Evolutionary conservation across 2,888 invertebrate species (phyloP).

Genomic region (Epistrophella euchroma): DNA sequence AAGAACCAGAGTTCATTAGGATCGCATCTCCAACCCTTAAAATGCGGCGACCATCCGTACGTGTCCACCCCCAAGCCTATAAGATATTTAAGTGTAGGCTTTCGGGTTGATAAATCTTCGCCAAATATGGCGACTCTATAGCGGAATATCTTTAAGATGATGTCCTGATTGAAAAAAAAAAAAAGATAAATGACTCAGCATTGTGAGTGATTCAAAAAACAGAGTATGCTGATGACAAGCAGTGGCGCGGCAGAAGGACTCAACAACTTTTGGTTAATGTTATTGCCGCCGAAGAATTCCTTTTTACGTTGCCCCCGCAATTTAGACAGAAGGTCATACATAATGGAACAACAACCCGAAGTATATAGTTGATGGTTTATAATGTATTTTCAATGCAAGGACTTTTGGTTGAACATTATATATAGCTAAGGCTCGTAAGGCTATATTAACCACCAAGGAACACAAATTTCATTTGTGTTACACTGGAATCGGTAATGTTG

Average conservation of each 20-base stretch:
- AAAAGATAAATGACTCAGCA: slow-evolving; percentile 69
- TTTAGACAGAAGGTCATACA: slow-evolving; percentile 68
- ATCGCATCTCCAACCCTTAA: slow-evolving; percentile 19
- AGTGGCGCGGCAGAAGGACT: slow-evolving; percentile 53
- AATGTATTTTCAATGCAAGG: slow-evolving; percentile 74
- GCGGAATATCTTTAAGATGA: slow-evolving; percentile 50
- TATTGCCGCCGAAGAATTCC: slow-evolving; percentile 16
- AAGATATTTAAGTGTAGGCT: slow-evolving; percentile 26
- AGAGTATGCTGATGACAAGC: slow-evolving; percentile 69
- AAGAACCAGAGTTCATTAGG: slow-evolving; percentile 58
- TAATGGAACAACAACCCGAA: slow-evolving; percentile 62
- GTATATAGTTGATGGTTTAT: slow-evolving; percentile 61
- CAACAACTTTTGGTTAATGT: slow-evolving; percentile 67
- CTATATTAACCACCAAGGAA: slow-evolving; percentile 11
- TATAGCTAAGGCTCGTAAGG: background rate
- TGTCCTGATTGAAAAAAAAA: slow-evolving; percentile 54
- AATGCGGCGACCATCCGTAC: slow-evolving; percentile 7
- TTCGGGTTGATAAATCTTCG: slow-evolving; percentile 54
- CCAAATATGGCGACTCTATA: slow-evolving; percentile 44
- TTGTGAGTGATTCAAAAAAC: slow-evolving; percentile 56
- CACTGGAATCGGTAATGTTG: slow-evolving; percentile 65
- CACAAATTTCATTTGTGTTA: slow-evolving; percentile 69
- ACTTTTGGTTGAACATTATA: background rate
- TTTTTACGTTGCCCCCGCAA: slow-evolving; percentile 35
- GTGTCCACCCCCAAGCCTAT: background rate